Evolutionary conservation across 2,797 vertebrate species (phyloP).

Genomic region (Manis javanica): DNA sequence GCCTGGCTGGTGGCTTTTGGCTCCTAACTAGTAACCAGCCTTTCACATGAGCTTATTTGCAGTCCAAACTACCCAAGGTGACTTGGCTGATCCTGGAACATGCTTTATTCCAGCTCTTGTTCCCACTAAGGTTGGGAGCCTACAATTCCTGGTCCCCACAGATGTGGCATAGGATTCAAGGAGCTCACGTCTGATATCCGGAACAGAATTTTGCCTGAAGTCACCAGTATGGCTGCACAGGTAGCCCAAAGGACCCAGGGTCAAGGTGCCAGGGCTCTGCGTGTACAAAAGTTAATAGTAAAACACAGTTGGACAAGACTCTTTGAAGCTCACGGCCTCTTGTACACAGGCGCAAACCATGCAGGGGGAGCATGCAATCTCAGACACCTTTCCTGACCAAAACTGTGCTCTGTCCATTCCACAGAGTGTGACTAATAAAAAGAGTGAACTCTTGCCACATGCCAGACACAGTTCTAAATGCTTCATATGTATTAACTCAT

Average conservation of each 20-base stretch:
- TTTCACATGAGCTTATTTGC: neutral
- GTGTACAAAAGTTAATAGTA: no score
- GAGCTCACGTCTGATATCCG: neutral
- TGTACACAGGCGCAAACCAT: neutral
- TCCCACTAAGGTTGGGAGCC: neutral
- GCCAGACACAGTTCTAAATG: neutral
- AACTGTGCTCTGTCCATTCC: neutral
- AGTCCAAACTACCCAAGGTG: neutral
- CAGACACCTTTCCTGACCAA: neutral
- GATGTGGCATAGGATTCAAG: neutral
- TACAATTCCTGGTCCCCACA: neutral
- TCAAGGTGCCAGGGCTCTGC: no score
- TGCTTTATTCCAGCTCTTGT: neutral
- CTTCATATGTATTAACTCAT: neutral
- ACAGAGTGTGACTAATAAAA: neutral
- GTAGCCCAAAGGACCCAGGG: neutral
- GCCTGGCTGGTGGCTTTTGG: neutral
- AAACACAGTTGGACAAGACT: neutral
- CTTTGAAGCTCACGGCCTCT: neutral
- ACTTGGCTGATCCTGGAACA: neutral
- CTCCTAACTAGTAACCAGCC: neutral
- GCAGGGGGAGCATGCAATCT: neutral
- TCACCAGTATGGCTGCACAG: neutral
- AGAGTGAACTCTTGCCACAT: neutral
- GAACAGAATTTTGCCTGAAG: neutral